Evolutionary conservation across 2,888 invertebrate genomes (phyloP), one percentile per base, ranked within the genome.

Genomic region (Agrotis clavis): DNA sequence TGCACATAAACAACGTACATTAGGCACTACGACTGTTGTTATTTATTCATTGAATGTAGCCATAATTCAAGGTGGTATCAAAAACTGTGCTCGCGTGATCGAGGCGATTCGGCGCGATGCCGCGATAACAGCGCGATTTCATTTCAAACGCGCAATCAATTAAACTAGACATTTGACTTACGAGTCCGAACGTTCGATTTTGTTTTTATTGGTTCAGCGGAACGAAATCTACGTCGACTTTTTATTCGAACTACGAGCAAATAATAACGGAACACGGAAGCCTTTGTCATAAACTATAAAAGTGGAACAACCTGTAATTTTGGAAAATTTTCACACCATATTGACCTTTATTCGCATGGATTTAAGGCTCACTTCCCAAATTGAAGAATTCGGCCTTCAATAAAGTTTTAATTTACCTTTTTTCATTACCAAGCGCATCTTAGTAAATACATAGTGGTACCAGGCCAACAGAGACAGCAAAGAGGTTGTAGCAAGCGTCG

Each of bases 391-490:
- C 78, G 85, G 86, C 89, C 88, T 90, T 89, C 86, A 82, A 85
- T 84, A 81, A 86, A 81, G 84, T 87, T 89, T n/a, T 88, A 90
- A 90, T 90, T 91, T 92, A 90, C 91, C 90, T 92, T 67, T 91
- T 94, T 94, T 94, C 92, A 92, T 90, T 90, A 92, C 88, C 91
- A 91, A 92, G 93, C 92, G 92, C 93, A 95, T 93, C 92, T 92
- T 90, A 91, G 92, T 93, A 91, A 94, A 94, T 95, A 96, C 94
- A 96, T 95, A 95, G 94, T 90, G 84, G 89, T 94, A 96, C 96
- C 89, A 96, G 95, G 96, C 87, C 76, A 86, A 79, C 94, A 96
- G 91, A 92, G 80, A 80, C 72, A 74, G 81, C 85, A 79, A 87
- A 91, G 94, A 94, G 93, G 85, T 92, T 77, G 85, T 81, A 69